These are phyloP conservation scores for Scelioninae gen. 1 DNA, from an alignment of 2,888 invertebrate species.

Conservation along the genomic window DNA sequence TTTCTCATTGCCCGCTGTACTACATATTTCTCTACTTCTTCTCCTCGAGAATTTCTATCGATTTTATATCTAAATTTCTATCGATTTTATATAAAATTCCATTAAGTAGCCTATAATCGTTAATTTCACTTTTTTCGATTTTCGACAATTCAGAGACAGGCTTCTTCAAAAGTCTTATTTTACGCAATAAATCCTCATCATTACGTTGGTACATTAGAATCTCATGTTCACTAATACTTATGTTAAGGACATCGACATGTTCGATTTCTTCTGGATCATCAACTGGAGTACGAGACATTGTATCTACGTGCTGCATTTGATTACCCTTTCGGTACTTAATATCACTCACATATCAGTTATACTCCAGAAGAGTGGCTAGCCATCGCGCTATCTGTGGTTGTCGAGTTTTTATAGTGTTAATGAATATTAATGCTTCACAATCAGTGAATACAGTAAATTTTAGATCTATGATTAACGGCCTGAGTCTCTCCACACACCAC, in stretches of 20 bases:
- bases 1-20: conserved; percentile 26
- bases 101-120: not conserved
- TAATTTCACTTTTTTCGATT: not conserved
- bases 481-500: not conserved
- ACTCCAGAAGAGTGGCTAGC: not conserved
- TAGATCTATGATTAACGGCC: conserved; percentile 6
- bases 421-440: not conserved
- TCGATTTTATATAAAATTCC: conserved; percentile 4
- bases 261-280: not conserved
- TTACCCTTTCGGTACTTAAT: not conserved
- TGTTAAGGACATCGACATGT: too few species aligned
- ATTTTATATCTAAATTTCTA: not conserved
- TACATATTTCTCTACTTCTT: conserved; percentile 1
- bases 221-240: too few species aligned
- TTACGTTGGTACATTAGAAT: too few species aligned
- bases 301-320: not conserved
- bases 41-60: not conserved
- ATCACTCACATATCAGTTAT: not conserved
- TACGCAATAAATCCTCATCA: too few species aligned
- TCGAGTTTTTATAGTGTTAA: not conserved
- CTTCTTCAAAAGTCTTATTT: too few species aligned
- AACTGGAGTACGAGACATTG: not conserved
- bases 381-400: conserved; percentile 2
- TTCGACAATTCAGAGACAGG: too few species aligned
- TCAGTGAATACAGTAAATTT: not conserved